Percentiles rank a stretch among this genome's conserved stretches.
phyloP scores from a whole-genome alignment of 2,797 vertebrate species.

The Geotrypetes seraphini region DNA sequence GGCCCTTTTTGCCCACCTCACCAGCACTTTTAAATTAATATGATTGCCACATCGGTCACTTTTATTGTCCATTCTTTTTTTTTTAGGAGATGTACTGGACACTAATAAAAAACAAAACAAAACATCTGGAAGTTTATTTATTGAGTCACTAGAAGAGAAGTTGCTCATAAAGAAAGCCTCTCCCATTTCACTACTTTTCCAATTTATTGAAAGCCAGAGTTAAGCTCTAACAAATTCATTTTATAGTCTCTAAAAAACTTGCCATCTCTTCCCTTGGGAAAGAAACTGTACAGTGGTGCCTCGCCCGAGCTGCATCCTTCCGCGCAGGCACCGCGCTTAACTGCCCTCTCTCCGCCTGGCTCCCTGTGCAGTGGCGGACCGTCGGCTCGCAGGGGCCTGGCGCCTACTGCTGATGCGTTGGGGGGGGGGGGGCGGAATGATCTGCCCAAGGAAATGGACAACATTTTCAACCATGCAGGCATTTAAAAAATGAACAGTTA shows the following conservation, averaged over 20 bases:
- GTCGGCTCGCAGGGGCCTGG: too few relatives aligned
- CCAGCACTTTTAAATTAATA: background rate
- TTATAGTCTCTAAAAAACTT: conserved; percentile 18
- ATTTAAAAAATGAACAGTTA: too few relatives aligned
- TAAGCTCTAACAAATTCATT: conserved; percentile 26
- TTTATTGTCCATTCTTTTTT: conserved; percentile 22
- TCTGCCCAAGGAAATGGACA: too few relatives aligned
- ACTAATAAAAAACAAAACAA: too few relatives aligned
- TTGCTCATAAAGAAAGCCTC: conserved; percentile 20
- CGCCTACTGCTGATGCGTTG: too few relatives aligned
- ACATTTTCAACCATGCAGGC: too few relatives aligned
- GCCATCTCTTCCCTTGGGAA: background rate
- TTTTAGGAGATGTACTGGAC: conserved; percentile 20
- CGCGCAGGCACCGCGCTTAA: too few relatives aligned
- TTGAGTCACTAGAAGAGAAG: conserved; percentile 25
- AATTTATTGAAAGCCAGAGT: conserved; percentile 28
- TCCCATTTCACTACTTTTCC: conserved; percentile 41
- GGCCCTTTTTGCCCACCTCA: background rate
- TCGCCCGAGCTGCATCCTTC: too few relatives aligned
- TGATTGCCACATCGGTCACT: conserved; percentile 6
- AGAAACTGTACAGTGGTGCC: too few relatives aligned
- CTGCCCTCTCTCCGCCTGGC: too few relatives aligned
- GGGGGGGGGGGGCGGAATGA: too few relatives aligned
- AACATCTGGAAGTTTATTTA: conserved; percentile 28
- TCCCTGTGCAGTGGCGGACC: too few relatives aligned